Percentiles rank a stretch among this genome's conserved stretches.
Evolutionary conservation across 2,888 invertebrate genomes (phyloP).

Genomic region (Pherbina coryleti): DNA sequence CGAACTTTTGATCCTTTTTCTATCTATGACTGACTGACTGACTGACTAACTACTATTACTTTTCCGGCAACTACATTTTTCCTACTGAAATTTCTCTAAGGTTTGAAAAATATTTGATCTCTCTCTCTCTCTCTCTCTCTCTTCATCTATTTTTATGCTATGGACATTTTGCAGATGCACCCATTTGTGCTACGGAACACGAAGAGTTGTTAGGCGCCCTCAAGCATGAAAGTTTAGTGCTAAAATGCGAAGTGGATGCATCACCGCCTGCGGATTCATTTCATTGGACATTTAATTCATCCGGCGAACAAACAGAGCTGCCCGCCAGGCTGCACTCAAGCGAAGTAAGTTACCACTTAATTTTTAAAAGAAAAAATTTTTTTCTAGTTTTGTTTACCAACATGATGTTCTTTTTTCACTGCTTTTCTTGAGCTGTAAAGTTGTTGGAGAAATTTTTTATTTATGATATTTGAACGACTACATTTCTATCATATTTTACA

Average conservation of each 20-base stretch:
- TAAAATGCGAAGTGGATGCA: slow-evolving; percentile 89
- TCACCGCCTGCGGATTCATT: slow-evolving; percentile 88
- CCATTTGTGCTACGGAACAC: slow-evolving; percentile 81
- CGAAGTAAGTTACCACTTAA: slow-evolving; percentile 62
- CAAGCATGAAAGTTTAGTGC: slow-evolving; percentile 87
- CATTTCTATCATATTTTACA: no score
- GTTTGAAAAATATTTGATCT: neutral
- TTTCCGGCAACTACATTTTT: neutral
- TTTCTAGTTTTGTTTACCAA: no score
- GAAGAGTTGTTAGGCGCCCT: slow-evolving; percentile 88
- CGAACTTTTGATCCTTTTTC: neutral
- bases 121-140: neutral
- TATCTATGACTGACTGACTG: neutral
- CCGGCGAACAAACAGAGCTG: slow-evolving; percentile 86
- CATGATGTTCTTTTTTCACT: no score
- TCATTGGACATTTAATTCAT: slow-evolving; percentile 94
- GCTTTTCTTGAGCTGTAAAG: no score
- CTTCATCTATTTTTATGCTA: slow-evolving; percentile 32
- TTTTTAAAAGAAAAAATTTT: no score
- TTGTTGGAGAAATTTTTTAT: no score
- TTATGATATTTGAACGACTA: no score
- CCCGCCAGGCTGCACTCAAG: slow-evolving; percentile 74
- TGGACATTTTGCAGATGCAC: slow-evolving; percentile 71
- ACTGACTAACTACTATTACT: no score
- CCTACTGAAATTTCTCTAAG: neutral